Evolutionary conservation across 1,140 invertebrate species (phyloP), one percentile per base, ranked within the genome.

Genomic region (Latrodectus geometricus): DNA sequence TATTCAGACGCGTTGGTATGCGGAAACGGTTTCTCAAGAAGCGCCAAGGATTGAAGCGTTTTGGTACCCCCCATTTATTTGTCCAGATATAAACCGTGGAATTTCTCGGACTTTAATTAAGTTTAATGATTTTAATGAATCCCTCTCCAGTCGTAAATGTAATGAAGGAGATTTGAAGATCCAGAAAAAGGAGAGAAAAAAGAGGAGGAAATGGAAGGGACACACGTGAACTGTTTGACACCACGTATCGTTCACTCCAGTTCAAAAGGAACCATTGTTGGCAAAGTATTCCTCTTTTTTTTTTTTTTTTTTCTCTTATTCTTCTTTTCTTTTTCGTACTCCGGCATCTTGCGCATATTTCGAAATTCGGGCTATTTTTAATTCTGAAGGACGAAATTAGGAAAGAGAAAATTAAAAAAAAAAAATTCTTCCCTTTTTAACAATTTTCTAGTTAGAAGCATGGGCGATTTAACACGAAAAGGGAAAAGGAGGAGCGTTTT

Each of bases 391-490:
- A 61, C 54, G 54, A 61, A 61, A 61, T 61, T 61, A 61, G 17
- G 54, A 61, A 61, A 61, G 35, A 35, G 35, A 35, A 35, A 35
- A 35, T 35, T 35, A 1, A 20, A 69, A 69, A 20, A 4, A 49
- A 15, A 48, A 75, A 75, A 75, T 54, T 14, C 20, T 8, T 20
- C 5, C 20, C 73, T 56, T 75, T 75, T 75, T 75, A 75, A 75
- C 73, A 75, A 75, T 75, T 75, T 75, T 75, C 73, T 75, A 75
- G 73, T 75, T 75, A 75, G 54, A 49, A 75, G 49, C 50, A 75
- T 20, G 73, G 73, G 52, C 73, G 73, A 75, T 75, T 75, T 75
- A 75, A 75, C 73, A 54, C 73, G 73, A 75, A 75, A 73, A 23
- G 73, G 73, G 73, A 61, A 61, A 61, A 61, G 54, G 17, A 61